phyloP scores from a whole-genome alignment of 2,888 invertebrate species.

The Archaeoteleia sp. region DNA sequence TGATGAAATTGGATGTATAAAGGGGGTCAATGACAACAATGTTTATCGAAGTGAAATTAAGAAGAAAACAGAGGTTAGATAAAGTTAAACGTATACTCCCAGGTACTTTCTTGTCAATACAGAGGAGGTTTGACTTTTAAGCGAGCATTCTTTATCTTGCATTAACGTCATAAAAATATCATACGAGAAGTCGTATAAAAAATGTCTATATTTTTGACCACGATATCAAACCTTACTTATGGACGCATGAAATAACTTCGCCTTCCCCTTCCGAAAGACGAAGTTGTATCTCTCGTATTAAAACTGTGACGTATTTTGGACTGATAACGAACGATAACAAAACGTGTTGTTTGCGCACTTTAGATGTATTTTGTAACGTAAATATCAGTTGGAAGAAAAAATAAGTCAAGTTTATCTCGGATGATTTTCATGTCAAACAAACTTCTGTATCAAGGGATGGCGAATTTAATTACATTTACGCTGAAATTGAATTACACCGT shows the following conservation, averaged over 20 bases:
- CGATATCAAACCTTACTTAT: background rate
- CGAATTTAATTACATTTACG: constrained; percentile 29
- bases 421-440: constrained; percentile 17
- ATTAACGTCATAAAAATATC: no score
- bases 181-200: no score
- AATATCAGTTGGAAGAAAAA: constrained; percentile 11
- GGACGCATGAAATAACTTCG: background rate
- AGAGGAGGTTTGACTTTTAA: no score
- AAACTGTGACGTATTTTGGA: constrained; percentile 18
- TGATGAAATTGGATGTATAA: no score
- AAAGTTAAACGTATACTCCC: no score
- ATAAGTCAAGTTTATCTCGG: constrained; percentile 5
- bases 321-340: constrained; percentile 17
- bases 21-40: no score
- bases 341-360: constrained; percentile 16
- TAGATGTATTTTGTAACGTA: constrained; percentile 11
- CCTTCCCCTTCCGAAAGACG: background rate
- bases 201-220: no score
- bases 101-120: no score
- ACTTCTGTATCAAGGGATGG: constrained; percentile 2
- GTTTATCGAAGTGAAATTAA: no score
- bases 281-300: constrained; percentile 10
- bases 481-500: constrained; percentile 20
- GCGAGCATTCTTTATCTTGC: no score
- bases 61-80: no score